Conservation (phyloP, 2,888 invertebrate genomes). For the Cheilosia vulpina region DNA sequence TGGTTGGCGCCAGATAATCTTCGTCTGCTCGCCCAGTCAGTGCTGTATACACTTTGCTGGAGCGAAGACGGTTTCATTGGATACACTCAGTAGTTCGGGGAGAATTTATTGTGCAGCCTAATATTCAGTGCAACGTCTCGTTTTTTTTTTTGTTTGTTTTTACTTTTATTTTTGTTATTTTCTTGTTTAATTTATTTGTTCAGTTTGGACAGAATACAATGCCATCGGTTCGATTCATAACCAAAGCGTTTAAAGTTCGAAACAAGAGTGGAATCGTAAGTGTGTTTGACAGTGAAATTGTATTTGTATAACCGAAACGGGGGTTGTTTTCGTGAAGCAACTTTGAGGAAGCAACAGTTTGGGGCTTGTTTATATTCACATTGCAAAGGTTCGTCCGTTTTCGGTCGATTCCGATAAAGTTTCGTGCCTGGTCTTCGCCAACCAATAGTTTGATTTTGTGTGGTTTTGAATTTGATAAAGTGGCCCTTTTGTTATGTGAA, state of each 20-base stretch:
- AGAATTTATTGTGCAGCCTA: conserved; percentile 26
- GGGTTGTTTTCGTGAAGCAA: conserved; percentile 17
- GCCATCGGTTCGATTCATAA: conserved; percentile 80
- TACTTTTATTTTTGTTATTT: conserved; percentile 19
- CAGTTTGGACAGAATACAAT: conserved; percentile 73
- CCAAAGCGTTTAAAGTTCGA: conserved; percentile 78
- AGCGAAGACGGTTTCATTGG: conserved; percentile 36
- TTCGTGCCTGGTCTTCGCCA: no score
- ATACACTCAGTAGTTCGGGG: conserved; percentile 8
- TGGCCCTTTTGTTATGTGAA: no score
- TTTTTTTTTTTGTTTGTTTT: conserved; percentile 12
- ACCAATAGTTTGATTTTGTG: no score
- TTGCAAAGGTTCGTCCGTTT: not conserved
- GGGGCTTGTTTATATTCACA: conserved; percentile 53
- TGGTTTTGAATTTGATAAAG: no score
- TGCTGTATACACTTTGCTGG: conserved; percentile 56
- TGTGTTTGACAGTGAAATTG: conserved; percentile 13
- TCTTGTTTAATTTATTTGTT: conserved; percentile 16
- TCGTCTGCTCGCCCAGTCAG: conserved; percentile 56
- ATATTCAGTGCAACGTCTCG: conserved; percentile 41
- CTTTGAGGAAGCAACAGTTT: conserved; percentile 54
- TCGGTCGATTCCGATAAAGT: no score
- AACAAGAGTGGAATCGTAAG: conserved; percentile 68
- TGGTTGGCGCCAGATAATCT: conserved; percentile 53
- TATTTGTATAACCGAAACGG: conserved; percentile 21